A percentile compares a stretch with the other conserved stretches of the same genome.
These are phyloP conservation scores for Catharus minimus DNA, from an alignment of 2,113 vertebrate species.

Conservation along the genomic window DNA sequence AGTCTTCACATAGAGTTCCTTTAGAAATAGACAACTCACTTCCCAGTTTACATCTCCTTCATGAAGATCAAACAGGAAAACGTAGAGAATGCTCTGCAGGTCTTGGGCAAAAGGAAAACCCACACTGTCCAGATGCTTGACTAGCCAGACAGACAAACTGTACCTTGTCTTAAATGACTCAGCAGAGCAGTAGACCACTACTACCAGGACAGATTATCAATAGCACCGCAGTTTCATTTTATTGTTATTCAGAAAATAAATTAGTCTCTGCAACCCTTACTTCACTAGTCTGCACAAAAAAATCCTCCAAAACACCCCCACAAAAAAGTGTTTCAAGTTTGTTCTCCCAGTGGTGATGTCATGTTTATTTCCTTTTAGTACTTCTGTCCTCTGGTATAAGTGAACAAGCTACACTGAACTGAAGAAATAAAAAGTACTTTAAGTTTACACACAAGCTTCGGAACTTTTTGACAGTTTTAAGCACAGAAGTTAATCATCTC, in stretches of 20 bases:
- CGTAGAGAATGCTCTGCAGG: not conserved
- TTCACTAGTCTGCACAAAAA: not conserved
- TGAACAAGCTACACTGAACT: not conserved
- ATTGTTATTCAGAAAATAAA: not conserved
- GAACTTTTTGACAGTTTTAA: not conserved
- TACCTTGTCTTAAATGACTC: not conserved
- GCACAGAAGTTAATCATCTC: not conserved
- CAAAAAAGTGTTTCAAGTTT: not conserved
- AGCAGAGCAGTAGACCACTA: not conserved
- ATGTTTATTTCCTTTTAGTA: not conserved
- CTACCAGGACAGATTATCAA: not conserved
- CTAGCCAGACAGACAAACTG: not conserved
- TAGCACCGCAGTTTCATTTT: accelerated
- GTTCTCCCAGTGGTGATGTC: not conserved
- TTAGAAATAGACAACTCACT: not conserved
- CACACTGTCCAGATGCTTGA: not conserved
- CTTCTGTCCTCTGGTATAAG: not conserved
- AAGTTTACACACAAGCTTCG: not conserved
- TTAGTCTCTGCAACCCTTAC: not conserved
- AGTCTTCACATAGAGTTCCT: not conserved
- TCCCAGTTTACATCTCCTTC: not conserved
- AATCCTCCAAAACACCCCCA: not conserved
- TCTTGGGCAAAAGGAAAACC: not conserved
- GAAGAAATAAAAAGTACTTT: not conserved
- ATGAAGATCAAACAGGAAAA: not conserved